Conservation (phyloP, 1,140 invertebrate genomes). For the Tetragnatha versicolor region DNA sequence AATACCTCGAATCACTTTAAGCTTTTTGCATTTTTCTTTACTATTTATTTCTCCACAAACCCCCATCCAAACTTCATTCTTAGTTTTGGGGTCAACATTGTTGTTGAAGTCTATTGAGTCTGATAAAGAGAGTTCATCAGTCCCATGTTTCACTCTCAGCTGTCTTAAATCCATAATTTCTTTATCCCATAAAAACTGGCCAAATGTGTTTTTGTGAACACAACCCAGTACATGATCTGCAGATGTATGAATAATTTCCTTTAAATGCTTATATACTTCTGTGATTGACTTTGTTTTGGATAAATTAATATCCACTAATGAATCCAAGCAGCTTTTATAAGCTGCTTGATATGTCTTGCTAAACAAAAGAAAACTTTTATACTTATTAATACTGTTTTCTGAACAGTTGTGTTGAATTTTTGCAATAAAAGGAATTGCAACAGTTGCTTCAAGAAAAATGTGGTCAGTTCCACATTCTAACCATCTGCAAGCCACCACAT, state of each 20-base stretch:
- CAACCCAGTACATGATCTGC: background rate
- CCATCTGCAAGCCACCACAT: slow-evolving; percentile 32
- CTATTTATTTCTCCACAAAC: background rate
- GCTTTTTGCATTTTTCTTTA: background rate
- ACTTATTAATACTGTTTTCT: background rate
- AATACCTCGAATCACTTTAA: background rate
- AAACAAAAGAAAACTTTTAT: slow-evolving; percentile 10
- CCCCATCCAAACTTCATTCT: slow-evolving; percentile 22
- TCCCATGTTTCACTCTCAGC: background rate
- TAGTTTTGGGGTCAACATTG: background rate
- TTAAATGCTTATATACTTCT: slow-evolving; percentile 2
- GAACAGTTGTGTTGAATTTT: background rate
- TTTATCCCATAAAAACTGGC: slow-evolving; percentile 17
- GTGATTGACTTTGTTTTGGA: background rate
- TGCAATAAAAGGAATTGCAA: background rate
- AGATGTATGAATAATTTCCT: slow-evolving; percentile 10
- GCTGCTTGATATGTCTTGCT: background rate
- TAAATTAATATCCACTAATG: background rate
- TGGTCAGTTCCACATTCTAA: slow-evolving; percentile 15
- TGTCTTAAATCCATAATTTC: slow-evolving; percentile 7
- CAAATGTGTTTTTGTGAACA: background rate
- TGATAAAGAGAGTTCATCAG: background rate
- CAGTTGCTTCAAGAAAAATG: slow-evolving; percentile 5
- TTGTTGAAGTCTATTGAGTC: background rate
- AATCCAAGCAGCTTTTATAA: background rate